Percentiles rank a stretch among this genome's conserved stretches.
These are phyloP conservation scores for Oscheius sp. DNA, from an alignment of 1,140 invertebrate species.

Conservation along the genomic window DNA sequence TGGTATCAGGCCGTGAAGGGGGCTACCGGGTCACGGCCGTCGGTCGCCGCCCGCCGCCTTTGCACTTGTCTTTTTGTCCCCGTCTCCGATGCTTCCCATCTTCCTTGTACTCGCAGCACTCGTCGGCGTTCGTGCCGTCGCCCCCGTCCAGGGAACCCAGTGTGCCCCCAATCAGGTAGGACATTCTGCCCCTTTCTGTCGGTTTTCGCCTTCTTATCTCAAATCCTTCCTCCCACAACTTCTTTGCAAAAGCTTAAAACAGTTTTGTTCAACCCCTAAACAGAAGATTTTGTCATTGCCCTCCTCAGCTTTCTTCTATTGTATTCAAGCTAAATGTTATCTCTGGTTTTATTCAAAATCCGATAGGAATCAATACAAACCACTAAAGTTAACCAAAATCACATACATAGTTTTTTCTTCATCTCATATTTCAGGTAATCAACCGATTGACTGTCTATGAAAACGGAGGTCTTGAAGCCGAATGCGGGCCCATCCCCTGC, in stretches of 20 bases:
- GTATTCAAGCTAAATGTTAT: too few relatives aligned
- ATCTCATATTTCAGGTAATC: conserved; percentile 46
- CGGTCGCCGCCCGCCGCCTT: background rate
- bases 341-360: too few relatives aligned
- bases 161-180: conserved; percentile 44
- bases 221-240: too few relatives aligned
- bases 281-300: too few relatives aligned
- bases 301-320: too few relatives aligned
- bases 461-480: conserved; percentile 60
- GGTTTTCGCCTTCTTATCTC: background rate
- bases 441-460: conserved; percentile 60
- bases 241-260: too few relatives aligned
- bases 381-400: too few relatives aligned
- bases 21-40: background rate
- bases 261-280: too few relatives aligned
- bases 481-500: conserved; percentile 60
- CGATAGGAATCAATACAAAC: too few relatives aligned
- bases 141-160: conserved; percentile 28
- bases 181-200: background rate
- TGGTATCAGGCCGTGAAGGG: conserved; percentile 4
- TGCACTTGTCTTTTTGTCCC: conserved; percentile 9
- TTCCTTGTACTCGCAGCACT: conserved; percentile 58
- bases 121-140: background rate
- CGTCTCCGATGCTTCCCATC: background rate
- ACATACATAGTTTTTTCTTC: background rate